phyloP scores from a whole-genome alignment of 2,113 vertebrate species.

The Callaeas wilsoni region DNA sequence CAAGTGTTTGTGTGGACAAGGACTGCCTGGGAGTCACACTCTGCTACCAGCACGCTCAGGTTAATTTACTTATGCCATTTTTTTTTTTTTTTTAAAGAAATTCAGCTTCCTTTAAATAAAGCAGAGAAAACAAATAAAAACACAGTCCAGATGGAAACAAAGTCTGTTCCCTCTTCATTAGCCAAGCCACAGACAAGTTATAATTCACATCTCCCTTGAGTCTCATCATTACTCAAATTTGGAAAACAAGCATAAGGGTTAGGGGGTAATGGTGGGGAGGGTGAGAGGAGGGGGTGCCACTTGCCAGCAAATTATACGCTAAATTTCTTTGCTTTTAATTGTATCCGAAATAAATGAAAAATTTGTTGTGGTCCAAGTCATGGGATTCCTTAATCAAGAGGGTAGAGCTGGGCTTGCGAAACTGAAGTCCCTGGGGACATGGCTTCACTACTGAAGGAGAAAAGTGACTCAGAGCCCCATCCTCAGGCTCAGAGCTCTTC shows the following conservation, averaged over 20 bases:
- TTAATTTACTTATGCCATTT: neutral
- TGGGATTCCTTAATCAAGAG: neutral
- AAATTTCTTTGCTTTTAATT: slow-evolving; percentile 29
- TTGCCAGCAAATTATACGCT: neutral
- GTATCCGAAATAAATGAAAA: slow-evolving; percentile 42
- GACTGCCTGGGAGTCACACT: neutral
- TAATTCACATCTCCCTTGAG: slow-evolving; percentile 35
- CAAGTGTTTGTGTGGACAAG: neutral
- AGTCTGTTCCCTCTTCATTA: slow-evolving; percentile 27
- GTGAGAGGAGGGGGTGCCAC: neutral
- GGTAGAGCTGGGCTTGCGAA: neutral
- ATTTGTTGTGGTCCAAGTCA: slow-evolving; percentile 31
- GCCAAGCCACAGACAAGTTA: slow-evolving; percentile 42
- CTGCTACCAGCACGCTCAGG: neutral
- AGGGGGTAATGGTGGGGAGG: neutral
- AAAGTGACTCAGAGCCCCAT: slow-evolving; percentile 19
- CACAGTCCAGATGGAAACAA: slow-evolving; percentile 51
- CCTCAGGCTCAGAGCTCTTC: neutral
- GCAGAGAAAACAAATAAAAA: slow-evolving; percentile 38
- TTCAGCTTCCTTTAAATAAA: slow-evolving; percentile 4
- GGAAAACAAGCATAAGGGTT: slow-evolving; percentile 33
- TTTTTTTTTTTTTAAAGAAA: neutral
- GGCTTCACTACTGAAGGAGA: slow-evolving; percentile 17
- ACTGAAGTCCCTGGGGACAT: neutral
- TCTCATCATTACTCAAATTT: slow-evolving; percentile 19